Base-by-base conservation (phyloP, 2,797 vertebrate species). In the Oreochromis mossambicus region DNA sequence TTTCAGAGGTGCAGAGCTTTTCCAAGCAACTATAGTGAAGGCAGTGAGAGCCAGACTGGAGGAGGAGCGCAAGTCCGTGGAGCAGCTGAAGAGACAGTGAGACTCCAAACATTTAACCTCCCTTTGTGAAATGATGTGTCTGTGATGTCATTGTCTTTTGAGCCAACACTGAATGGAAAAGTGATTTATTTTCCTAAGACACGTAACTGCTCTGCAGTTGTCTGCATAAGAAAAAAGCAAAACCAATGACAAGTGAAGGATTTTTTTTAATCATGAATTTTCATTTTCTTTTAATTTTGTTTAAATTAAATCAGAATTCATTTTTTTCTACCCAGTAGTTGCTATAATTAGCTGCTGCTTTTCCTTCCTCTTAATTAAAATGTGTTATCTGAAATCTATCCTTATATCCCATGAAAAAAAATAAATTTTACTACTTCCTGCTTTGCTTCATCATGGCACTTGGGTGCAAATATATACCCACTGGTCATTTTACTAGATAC, bases 81-180 rank as follows among this genome's bases (percentile, higher is more conserved):
- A 99, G 91, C 98, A 99, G 83, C 96, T 99, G 77, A 99, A 99
- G 94, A 98, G 98, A 97, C 99, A 99, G 99, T 99, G 97, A 97
- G 98, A 84, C 70, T 85, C 56, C 12, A 17, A 81, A 48, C 81
- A 80, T 78, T 92, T 79, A 9, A 81, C 36, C 19, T 76, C 63
- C n/a, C 7, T 66, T 19, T 73, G 34, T 15, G 13, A 58, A 68
- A 19, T 4, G 9, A 75, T 61, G 34, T 73, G n/a, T 51, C 17
- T 83, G 24, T 36, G n/a, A 38, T 66, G 76, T 46, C 32, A 32
- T 4, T n/a, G 11, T 63, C 11, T 50, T 68, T 21, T 80, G 51
- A 26, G 26, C 41, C 63, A 19, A 48, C 24, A 2, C 52, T 43
- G 15, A 43, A 11, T 52, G 24, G 32, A 17, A 51, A 43, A 32